Conservation (phyloP, 2,797 vertebrate genomes). For the Peromyscus nudipes region DNA sequence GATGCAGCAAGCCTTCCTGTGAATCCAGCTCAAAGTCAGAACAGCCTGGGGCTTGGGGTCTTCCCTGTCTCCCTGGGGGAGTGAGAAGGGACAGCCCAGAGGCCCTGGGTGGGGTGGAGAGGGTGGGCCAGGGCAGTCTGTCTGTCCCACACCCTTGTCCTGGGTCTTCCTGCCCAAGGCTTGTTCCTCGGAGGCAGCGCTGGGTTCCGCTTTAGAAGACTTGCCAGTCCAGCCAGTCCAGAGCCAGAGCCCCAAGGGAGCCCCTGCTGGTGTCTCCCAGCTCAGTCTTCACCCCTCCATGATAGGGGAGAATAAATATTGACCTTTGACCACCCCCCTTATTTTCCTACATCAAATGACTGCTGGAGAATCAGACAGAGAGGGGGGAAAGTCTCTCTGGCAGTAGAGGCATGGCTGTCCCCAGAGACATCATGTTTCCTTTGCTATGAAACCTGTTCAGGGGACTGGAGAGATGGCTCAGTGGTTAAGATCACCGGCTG, state of each 20-base stretch:
- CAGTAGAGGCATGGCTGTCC: not conserved
- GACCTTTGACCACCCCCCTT: not conserved
- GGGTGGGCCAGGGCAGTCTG: not conserved
- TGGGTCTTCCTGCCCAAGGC: not conserved
- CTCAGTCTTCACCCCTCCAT: not conserved
- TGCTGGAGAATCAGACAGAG: not conserved
- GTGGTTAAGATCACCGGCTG: not conserved
- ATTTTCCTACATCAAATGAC: not conserved
- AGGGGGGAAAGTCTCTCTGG: not conserved
- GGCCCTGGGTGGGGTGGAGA: not conserved
- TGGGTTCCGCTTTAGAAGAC: not conserved
- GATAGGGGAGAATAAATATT: not conserved
- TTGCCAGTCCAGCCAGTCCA: not conserved
- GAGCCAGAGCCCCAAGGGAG: not conserved
- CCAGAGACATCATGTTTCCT: not conserved
- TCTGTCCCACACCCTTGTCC: not conserved
- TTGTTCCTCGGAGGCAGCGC: not conserved
- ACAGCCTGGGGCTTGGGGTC: not conserved
- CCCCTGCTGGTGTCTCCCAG: not conserved
- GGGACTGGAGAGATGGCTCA: not conserved
- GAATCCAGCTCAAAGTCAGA: not conserved
- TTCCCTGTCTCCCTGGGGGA: not conserved
- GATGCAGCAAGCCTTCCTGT: not conserved
- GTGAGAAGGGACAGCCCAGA: not conserved
- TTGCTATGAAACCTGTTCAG: not conserved